A percentile compares a stretch with the other conserved stretches of the same genome.
Evolutionary conservation across 1,140 invertebrate species (phyloP).

Genomic region (Diorhabda elongata): DNA sequence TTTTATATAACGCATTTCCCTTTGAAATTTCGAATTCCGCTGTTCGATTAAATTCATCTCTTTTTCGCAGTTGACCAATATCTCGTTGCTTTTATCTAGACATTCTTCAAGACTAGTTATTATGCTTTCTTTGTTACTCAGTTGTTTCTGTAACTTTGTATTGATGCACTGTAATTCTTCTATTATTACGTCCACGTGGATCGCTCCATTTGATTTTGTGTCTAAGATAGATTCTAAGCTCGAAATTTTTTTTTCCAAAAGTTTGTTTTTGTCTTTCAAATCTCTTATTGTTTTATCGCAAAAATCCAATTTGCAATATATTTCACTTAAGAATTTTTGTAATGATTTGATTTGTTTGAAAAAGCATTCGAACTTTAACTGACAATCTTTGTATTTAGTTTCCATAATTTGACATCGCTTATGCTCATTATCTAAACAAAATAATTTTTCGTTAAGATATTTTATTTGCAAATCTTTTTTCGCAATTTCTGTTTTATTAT

Average conservation of each 20-base stretch:
- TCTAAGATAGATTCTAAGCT: not conserved
- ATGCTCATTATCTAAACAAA: not conserved
- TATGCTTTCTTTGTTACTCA: constrained; percentile 4
- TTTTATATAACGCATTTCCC: not conserved
- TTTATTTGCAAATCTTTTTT: not conserved
- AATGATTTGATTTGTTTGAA: not conserved
- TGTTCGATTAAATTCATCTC: constrained; percentile 8
- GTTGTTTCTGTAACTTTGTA: constrained; percentile 2
- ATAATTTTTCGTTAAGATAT: not conserved
- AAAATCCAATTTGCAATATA: not conserved
- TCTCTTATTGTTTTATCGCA: not conserved
- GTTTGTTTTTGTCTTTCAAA: not conserved
- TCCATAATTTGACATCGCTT: not conserved
- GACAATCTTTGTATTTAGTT: constrained; percentile 3
- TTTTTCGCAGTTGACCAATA: constrained; percentile 13
- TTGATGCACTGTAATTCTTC: not conserved
- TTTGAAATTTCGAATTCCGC: not conserved
- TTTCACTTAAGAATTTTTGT: not conserved
- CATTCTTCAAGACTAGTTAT: constrained; percentile 13
- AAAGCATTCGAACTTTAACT: not conserved
- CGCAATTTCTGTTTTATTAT: not conserved
- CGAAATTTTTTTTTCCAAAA: not conserved
- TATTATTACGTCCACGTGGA: not conserved
- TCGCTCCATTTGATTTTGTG: not conserved
- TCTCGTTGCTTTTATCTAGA: constrained; percentile 14